These are phyloP conservation scores for Ariolimax columbianus DNA, from an alignment of 2,888 invertebrate species.

Conservation along the genomic window DNA sequence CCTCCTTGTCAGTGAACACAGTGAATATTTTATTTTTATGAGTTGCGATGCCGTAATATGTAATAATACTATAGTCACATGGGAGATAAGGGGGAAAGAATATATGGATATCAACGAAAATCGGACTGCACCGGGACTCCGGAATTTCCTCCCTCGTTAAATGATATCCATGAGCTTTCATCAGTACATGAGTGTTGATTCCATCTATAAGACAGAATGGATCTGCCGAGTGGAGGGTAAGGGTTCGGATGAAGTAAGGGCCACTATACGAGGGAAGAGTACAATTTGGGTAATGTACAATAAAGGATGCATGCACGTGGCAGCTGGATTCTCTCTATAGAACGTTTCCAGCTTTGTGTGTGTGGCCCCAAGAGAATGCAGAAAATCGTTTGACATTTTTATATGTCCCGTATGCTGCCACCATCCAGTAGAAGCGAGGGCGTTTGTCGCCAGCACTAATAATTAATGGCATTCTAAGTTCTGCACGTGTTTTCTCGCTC, in stretches of 20 bases:
- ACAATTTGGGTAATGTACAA: background rate
- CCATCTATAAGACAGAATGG: background rate
- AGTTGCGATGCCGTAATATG: too few species aligned
- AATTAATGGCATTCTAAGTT: slow-evolving; percentile 11
- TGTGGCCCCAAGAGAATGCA: background rate
- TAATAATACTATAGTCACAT: too few species aligned
- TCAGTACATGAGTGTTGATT: background rate
- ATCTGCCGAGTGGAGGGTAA: background rate
- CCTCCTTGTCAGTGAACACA: too few species aligned
- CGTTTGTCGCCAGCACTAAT: slow-evolving; percentile 15
- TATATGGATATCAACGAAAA: too few species aligned
- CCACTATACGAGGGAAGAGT: background rate
- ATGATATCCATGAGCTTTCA: background rate
- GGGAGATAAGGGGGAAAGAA: too few species aligned
- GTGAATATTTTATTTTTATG: too few species aligned
- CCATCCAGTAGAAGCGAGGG: background rate
- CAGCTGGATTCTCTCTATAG: background rate
- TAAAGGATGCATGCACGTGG: slow-evolving; percentile 13
- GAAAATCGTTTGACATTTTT: slow-evolving; percentile 35
- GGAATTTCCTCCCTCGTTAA: background rate
- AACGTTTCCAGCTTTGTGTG: slow-evolving; percentile 10
- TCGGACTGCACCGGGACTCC: background rate
- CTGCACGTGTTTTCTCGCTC: background rate
- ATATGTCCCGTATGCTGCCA: slow-evolving; percentile 2
- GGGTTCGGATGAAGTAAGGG: too few species aligned